A percentile compares a stretch with the other conserved stretches of the same genome.
Conservation (phyloP, 53 echinoderm and acorn worm species). For the Pentamera pediparva region DNA sequence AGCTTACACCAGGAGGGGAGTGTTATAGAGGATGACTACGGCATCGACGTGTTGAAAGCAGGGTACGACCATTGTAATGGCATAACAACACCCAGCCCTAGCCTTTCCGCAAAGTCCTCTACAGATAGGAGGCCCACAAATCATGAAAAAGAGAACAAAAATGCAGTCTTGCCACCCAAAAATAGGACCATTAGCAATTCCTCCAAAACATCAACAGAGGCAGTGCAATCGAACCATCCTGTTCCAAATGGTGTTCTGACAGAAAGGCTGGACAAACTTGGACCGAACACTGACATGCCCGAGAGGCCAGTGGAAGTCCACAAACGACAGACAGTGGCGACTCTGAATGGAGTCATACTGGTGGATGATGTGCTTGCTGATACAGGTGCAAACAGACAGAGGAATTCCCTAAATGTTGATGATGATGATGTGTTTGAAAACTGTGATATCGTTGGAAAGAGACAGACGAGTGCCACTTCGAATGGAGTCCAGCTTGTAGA, state of each 20-base stretch:
- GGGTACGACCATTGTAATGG: slow-evolving; percentile 17
- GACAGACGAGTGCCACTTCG: background rate
- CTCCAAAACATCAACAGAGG: background rate
- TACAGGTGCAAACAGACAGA: background rate
- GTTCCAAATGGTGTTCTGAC: slow-evolving; percentile 12
- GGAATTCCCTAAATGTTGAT: background rate
- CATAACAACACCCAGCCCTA: background rate
- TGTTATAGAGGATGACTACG: slow-evolving; percentile 26
- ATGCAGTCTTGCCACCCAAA: slow-evolving; percentile 14
- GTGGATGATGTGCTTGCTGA: background rate
- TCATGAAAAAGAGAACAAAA: slow-evolving; percentile 20
- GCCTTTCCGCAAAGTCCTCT: background rate
- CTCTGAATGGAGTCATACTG: slow-evolving; percentile 16
- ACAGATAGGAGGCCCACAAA: background rate
- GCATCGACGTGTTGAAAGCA: slow-evolving; percentile 13
- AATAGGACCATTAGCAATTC: slow-evolving; percentile 15
- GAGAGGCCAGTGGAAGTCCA: background rate
- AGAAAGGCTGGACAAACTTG: slow-evolving; percentile 6
- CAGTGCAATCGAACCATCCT: slow-evolving; percentile 23
- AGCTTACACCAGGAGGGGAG: slow-evolving; percentile 29
- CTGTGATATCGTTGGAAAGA: background rate
- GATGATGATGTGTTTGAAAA: slow-evolving; percentile 19
- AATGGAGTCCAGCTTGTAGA: slow-evolving; percentile 6
- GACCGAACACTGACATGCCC: background rate
- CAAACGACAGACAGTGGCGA: slow-evolving; percentile 19